These are phyloP conservation scores for Amitus sp. DNA, from an alignment of 2,888 invertebrate species.

Conservation along the genomic window DNA sequence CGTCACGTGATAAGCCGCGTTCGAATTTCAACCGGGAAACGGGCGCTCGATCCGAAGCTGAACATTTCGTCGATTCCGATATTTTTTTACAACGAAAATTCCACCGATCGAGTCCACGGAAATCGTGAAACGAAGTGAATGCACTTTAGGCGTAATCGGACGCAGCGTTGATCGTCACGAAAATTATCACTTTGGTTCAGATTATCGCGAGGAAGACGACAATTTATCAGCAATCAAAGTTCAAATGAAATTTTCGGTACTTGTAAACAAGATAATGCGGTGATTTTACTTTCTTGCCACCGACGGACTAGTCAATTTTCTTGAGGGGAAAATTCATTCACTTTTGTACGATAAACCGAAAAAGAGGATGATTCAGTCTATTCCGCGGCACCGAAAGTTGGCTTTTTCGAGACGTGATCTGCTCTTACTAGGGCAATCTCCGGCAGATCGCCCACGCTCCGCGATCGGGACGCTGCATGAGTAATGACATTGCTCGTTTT, in stretches of 20 bases:
- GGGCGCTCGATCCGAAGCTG: neutral
- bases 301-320: too few species aligned
- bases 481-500: too few species aligned
- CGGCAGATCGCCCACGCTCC: constrained; percentile 22
- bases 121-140: neutral
- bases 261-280: neutral
- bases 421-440: constrained; percentile 2
- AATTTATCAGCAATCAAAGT: neutral
- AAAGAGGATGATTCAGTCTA: too few species aligned
- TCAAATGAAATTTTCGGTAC: neutral
- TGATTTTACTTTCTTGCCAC: too few species aligned
- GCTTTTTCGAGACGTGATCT: too few species aligned
- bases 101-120: neutral
- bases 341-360: too few species aligned
- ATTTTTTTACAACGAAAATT: neutral
- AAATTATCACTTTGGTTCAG: neutral
- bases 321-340: too few species aligned
- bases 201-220: neutral
- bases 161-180: neutral
- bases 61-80: neutral
- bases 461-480: too few species aligned
- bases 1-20: neutral
- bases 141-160: neutral
- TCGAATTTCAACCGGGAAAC: neutral
- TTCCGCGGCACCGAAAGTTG: neutral